Base-by-base conservation (phyloP, 2,113 vertebrate species). In the Hystrix brachyura region DNA sequence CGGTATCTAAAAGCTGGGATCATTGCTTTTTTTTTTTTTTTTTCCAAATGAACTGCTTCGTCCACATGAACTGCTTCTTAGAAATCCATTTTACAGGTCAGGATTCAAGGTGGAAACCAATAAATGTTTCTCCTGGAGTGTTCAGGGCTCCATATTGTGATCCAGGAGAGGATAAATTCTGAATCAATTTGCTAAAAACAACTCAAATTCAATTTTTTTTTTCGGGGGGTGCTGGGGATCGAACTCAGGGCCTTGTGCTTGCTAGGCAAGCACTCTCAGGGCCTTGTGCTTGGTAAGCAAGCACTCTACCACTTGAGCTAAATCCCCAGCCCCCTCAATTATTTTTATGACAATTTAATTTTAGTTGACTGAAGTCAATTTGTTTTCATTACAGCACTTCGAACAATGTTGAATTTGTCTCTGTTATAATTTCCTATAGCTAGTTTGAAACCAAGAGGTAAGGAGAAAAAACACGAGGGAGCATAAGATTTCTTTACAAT, bases 21-120 rank as follows among this genome's bases (percentile, higher is more conserved):
- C 34, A 62, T 74, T 92, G 48, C 62, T 95, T 87, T 48, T 91
- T 97, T 95, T 92, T 65, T 82, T 79, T 53, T 93, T 89, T 60
- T 91, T 43, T 95, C 85, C 55, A 83, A 51, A 96, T 0, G 91
- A 86, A 60, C 9, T 90, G 18, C 59, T 85, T 67, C 46, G 48
- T 95, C 85, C 55, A 83, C 55, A 96, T 0, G 91, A 86, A 60
- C 9, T 90, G 18, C 59, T 85, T 67, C 46, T 94, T 18, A 57
- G 82, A 60, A 86, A 10, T 71, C 6, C 5, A 62, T 95, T 88
- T 89, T 94, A 93, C 29, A 57, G 60, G 55, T 91, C 90, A 79
- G 15, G 6, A n/a, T 85, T 55, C 55, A 95, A 67, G 27, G 43
- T 65, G 11, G 82, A 95, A 69, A 95, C 46, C 53, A 95, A 64